phyloP scores from a whole-genome alignment of 2,888 invertebrate genomes.

The Caenorhabditis panamensis region DNA sequence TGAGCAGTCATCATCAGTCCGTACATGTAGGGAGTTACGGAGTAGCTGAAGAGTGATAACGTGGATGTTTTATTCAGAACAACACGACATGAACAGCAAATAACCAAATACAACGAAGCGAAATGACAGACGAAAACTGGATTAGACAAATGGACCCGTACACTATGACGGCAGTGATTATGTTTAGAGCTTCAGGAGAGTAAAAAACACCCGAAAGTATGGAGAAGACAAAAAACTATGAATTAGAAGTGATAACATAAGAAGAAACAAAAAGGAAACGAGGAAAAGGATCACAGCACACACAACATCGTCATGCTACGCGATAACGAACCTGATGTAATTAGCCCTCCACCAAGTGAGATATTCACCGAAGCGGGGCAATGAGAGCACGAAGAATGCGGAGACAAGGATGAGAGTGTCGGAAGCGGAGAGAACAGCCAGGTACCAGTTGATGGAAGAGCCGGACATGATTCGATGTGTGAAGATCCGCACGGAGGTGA shows the following conservation, averaged over 20 bases:
- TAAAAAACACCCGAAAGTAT: neutral
- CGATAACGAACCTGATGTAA: slow-evolving; percentile 71
- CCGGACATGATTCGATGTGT: slow-evolving; percentile 76
- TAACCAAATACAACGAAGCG: neutral
- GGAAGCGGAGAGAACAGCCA: slow-evolving; percentile 75
- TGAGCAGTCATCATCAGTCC: slow-evolving; percentile 78
- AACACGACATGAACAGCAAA: no score
- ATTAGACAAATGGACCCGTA: neutral
- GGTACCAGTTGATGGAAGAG: slow-evolving; percentile 78
- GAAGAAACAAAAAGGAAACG: neutral
- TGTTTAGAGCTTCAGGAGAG: no score
- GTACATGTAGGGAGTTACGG: slow-evolving; percentile 75
- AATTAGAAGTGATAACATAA: neutral
- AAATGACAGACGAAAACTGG: neutral
- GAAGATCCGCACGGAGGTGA: slow-evolving; percentile 76
- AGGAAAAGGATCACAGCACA: neutral
- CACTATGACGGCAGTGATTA: slow-evolving; percentile 8
- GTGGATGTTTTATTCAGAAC: neutral
- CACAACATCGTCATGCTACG: slow-evolving; percentile 2
- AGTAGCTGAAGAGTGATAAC: slow-evolving; percentile 76
- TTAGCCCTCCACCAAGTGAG: slow-evolving; percentile 73
- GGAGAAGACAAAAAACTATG: neutral
- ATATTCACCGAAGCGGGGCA: slow-evolving; percentile 77
- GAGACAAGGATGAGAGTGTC: slow-evolving; percentile 77
- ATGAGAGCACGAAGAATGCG: slow-evolving; percentile 77